Evolutionary conservation across 2,888 invertebrate genomes (phyloP).

Genomic region (Ophion costatus): DNA sequence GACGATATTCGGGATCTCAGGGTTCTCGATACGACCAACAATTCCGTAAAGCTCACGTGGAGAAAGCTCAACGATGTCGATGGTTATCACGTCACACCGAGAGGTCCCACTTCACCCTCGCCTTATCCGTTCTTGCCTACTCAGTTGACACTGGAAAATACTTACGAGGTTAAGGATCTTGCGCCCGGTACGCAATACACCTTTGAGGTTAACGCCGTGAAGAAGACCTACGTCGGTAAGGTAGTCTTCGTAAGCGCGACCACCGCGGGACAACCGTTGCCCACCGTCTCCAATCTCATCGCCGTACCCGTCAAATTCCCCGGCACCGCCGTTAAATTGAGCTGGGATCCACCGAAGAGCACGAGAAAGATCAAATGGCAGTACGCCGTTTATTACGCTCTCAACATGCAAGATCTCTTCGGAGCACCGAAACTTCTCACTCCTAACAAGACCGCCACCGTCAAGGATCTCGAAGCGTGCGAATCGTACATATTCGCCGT

Average conservation of each 20-base stretch:
- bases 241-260: conserved; percentile 83
- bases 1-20: conserved; percentile 86
- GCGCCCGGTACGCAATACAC: conserved; percentile 84
- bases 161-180: conserved; percentile 78
- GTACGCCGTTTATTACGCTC: conserved; percentile 90
- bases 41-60: conserved; percentile 87
- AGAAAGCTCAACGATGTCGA: conserved; percentile 85
- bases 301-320: conserved; percentile 85
- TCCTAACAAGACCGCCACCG: conserved; percentile 84
- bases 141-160: conserved; percentile 84
- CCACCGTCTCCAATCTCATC: conserved; percentile 84
- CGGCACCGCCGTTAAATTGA: conserved; percentile 87
- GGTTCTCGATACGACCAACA: conserved; percentile 84
- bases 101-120: conserved; percentile 82
- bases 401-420: conserved; percentile 85
- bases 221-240: conserved; percentile 86
- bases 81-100: conserved; percentile 86
- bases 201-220: conserved; percentile 88
- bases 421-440: conserved; percentile 85
- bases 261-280: conserved; percentile 85
- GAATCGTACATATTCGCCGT: conserved; percentile 90
- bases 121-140: conserved; percentile 85
- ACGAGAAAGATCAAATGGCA: conserved; percentile 85
- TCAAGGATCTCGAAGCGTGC: conserved; percentile 89
- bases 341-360: conserved; percentile 88